Evolutionary conservation across 2,888 invertebrate genomes (phyloP), one percentile per base, ranked within the genome.

Genomic region (Chouioia cunea): DNA sequence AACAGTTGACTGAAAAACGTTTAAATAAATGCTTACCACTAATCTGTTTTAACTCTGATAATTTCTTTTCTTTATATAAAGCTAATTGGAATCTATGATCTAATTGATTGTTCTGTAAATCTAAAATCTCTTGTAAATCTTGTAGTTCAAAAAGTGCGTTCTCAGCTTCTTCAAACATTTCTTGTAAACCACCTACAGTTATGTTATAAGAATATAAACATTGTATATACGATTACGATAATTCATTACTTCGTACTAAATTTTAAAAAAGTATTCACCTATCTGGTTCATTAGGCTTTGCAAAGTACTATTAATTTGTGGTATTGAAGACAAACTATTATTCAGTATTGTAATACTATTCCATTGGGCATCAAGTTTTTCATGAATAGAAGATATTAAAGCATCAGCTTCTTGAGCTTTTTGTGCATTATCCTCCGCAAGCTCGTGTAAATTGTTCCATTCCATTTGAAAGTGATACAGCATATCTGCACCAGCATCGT

Each of bases 81-180:
- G 90, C 89, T 65, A 93, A 86, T 75, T 93, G 92, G 79, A 91
- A 91, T 76, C 90, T 88, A 80, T 93, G 93, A 79, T 93, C 91
- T 53, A 91, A 81, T 82, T 93, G 92, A 85, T 90, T 89, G 79
- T 89, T 91, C 79, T 93, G 90, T 81, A 93, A 88, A 74, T 92
- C 92, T 73, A 90, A 88, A 73, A 89, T 89, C 79, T 93, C 93
- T 15, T 93, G 89, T 70, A 91, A 82, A 79, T 92, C 90, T 81
- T 93, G 92, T 73, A 93, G 88, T 64, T 89, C 87, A 12, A 90
- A 86, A 59, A 93, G 81, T 48, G 90, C 89, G 23, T 88, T 87
- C 81, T 93, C 93, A 0, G 92, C 90, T 75, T 88, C 88, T 72
- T 89, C 89, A 75, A 92, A 88, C 54, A 89, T 81, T 58, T 83